Evolutionary conservation across 2,797 vertebrate genomes (phyloP).

Genomic region (Oryzias sinensis): DNA sequence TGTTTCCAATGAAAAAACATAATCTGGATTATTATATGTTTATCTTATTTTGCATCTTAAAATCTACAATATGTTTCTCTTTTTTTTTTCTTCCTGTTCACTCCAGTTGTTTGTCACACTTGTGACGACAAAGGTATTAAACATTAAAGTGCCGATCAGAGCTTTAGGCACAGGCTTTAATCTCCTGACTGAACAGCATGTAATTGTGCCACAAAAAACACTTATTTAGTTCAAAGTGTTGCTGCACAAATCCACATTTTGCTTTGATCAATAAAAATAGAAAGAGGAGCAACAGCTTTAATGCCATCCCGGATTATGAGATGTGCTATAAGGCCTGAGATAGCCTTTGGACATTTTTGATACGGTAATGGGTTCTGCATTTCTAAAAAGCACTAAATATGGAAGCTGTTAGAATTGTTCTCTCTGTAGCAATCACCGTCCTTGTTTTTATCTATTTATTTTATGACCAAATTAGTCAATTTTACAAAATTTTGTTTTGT

Average conservation of each 20-base stretch:
- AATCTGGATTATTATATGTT: conserved; percentile 1
- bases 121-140: conserved; percentile 21
- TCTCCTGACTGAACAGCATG: conserved; percentile 38
- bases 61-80: conserved; percentile 1
- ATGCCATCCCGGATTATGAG: conserved; percentile 44
- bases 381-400: conserved; percentile 6
- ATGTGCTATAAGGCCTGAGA: conserved; percentile 19
- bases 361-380: conserved; percentile 6
- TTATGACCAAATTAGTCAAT: too few relatives aligned
- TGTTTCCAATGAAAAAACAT: neutral
- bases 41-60: conserved; percentile 4
- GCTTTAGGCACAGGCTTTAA: conserved; percentile 28
- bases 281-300: conserved; percentile 24
- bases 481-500: too few relatives aligned
- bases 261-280: conserved; percentile 58
- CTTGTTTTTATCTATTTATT: neutral
- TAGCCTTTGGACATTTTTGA: conserved; percentile 7
- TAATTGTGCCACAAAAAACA: conserved; percentile 47
- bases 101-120: conserved; percentile 16
- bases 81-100: conserved; percentile 11
- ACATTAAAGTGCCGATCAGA: conserved; percentile 8
- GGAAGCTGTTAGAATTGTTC: neutral
- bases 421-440: neutral
- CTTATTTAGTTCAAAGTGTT: conserved; percentile 40
- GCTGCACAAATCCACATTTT: conserved; percentile 26